Evolutionary conservation across 2,888 invertebrate genomes (phyloP).

Genomic region (Drosophila helvetica): DNA sequence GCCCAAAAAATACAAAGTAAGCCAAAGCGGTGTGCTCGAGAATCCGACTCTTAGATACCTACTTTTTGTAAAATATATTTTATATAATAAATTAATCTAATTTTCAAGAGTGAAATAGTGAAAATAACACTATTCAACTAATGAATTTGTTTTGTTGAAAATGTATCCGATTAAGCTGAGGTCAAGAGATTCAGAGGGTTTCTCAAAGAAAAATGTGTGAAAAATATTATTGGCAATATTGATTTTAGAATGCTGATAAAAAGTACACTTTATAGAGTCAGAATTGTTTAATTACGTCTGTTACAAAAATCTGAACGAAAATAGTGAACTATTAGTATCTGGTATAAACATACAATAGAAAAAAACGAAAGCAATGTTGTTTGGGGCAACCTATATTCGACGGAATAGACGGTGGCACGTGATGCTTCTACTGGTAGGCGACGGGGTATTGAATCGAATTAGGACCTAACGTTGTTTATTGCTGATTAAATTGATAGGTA

Average conservation of each 20-base stretch:
- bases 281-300: neutral
- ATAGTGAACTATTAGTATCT: neutral
- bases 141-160: too few species aligned
- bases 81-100: too few species aligned
- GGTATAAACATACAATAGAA: conserved; percentile 25
- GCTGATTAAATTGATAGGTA: conserved; percentile 74
- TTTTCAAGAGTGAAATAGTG: too few species aligned
- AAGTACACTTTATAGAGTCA: neutral
- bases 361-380: conserved; percentile 50
- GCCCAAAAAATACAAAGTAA: conserved; percentile 42
- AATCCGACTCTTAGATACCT: neutral
- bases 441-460: conserved; percentile 73
- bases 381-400: conserved; percentile 65
- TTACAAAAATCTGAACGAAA: neutral
- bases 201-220: neutral
- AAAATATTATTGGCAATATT: too few species aligned
- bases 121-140: too few species aligned
- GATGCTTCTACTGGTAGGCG: conserved; percentile 15
- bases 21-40: conserved; percentile 2
- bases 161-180: too few species aligned
- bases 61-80: too few species aligned
- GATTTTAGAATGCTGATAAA: neutral
- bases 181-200: neutral
- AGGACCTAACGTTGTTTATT: conserved; percentile 78
- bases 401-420: conserved; percentile 38